These are phyloP conservation scores for Aythya baeri DNA, from an alignment of 2,113 vertebrate genomes.

Conservation along the genomic window DNA sequence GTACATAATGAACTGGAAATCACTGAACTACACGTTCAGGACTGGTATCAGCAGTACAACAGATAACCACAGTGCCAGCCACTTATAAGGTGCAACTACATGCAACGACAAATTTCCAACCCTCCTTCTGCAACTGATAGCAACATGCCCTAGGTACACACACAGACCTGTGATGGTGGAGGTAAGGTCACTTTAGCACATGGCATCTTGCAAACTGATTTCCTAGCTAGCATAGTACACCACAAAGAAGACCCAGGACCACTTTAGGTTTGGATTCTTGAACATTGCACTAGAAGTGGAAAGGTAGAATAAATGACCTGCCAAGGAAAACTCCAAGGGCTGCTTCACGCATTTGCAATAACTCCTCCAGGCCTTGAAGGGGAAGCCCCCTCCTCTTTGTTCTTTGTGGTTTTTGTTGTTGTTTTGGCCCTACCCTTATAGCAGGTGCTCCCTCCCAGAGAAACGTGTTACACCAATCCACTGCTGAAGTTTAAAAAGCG, in stretches of 20 bases:
- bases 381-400: background rate
- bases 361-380: background rate
- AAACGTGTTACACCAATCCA: background rate
- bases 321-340: background rate
- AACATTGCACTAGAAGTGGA: background rate
- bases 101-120: background rate
- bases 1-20: background rate
- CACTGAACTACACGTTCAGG: background rate
- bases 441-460: background rate
- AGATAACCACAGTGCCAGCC: background rate
- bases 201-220: background rate
- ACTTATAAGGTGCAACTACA: background rate
- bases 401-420: background rate
- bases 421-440: background rate
- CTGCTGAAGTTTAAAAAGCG: background rate
- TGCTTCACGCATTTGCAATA: background rate
- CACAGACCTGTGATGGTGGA: background rate
- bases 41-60: background rate
- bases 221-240: background rate
- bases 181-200: background rate
- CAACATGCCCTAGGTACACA: rapidly evolving
- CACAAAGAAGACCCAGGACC: background rate
- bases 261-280: background rate
- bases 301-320: background rate
- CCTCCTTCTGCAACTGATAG: background rate